Evolutionary conservation across 2,888 invertebrate genomes (phyloP).

Genomic region (Drosophila kanekoi): DNA sequence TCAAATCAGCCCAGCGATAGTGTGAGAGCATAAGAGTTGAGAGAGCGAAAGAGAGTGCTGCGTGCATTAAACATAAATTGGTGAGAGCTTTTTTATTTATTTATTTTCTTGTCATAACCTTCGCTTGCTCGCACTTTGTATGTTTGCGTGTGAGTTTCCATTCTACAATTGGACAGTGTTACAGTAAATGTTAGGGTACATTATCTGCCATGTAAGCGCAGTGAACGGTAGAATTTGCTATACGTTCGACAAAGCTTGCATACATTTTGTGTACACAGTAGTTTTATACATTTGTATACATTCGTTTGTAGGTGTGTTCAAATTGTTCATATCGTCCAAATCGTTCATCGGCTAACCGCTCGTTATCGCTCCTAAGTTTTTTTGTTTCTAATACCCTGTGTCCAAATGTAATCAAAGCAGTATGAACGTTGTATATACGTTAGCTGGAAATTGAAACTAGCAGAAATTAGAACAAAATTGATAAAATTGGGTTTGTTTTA

Average conservation of each 20-base stretch:
- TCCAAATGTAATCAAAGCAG: background rate
- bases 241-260: slow-evolving; percentile 17
- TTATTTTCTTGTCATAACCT: slow-evolving; percentile 35
- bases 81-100: slow-evolving; percentile 61
- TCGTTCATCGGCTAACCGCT: slow-evolving; percentile 11
- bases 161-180: slow-evolving; percentile 41
- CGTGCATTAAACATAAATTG: slow-evolving; percentile 40
- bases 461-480: too few relatives aligned
- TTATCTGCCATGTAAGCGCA: slow-evolving; percentile 43
- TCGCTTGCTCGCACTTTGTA: slow-evolving; percentile 24
- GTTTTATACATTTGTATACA: too few relatives aligned
- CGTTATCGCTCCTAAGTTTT: slow-evolving; percentile 19
- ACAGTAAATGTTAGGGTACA: slow-evolving; percentile 34
- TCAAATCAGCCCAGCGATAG: slow-evolving; percentile 7
- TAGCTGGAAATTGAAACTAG: too few relatives aligned
- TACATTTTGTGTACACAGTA: background rate
- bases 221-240: slow-evolving; percentile 22
- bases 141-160: slow-evolving; percentile 23
- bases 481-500: background rate
- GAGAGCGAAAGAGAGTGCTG: slow-evolving; percentile 14
- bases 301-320: slow-evolving; percentile 3
- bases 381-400: slow-evolving; percentile 23
- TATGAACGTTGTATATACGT: background rate
- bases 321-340: slow-evolving; percentile 20
- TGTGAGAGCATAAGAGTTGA: slow-evolving; percentile 5